These are phyloP conservation scores for Molorchus minor DNA, from an alignment of 2,888 invertebrate genomes.

Conservation along the genomic window DNA sequence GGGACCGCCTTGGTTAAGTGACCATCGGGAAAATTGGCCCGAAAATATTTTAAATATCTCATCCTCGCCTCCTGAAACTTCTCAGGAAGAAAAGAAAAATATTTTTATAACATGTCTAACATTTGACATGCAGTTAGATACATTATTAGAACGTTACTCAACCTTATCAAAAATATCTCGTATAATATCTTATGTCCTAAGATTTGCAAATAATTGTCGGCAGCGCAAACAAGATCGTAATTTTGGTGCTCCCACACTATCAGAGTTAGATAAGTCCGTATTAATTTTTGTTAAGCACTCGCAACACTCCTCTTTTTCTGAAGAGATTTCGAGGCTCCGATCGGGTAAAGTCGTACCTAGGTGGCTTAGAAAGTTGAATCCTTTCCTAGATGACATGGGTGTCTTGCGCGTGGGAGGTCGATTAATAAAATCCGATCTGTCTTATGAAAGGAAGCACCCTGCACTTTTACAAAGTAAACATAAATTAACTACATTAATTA, in stretches of 20 bases:
- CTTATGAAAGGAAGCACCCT: conserved; percentile 9
- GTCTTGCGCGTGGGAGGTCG: conserved; percentile 11
- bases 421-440: conserved; percentile 2
- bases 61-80: too few species aligned
- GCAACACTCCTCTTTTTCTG: background rate
- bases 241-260: background rate
- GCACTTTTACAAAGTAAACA: conserved; percentile 5
- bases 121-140: background rate
- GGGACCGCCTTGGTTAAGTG: background rate
- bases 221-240: background rate
- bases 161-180: background rate
- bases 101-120: background rate
- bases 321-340: background rate
- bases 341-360: background rate
- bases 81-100: background rate
- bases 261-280: background rate
- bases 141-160: background rate
- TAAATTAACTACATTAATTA: conserved; percentile 2
- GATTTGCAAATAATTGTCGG: background rate
- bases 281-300: background rate
- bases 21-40: background rate
- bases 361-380: background rate
- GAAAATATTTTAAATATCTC: background rate
- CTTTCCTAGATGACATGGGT: conserved; percentile 6
- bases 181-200: background rate